Conservation (phyloP, 2,797 vertebrate species). For the Pogonophryne albipinna region DNA sequence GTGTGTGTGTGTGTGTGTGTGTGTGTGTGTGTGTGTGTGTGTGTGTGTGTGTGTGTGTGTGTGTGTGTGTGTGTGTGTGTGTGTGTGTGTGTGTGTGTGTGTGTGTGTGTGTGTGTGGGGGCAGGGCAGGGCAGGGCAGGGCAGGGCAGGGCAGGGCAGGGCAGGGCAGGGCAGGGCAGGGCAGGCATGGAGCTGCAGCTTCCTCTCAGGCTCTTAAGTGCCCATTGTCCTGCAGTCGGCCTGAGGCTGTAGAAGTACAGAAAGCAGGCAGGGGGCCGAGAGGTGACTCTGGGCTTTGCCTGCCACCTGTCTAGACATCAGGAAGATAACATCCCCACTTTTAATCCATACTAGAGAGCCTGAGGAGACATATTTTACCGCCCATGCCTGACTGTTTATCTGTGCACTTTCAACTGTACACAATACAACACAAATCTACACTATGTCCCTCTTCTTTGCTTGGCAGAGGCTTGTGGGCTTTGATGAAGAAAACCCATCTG, state of each 20-base stretch:
- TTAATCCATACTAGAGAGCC: conserved; percentile 65
- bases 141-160: no score
- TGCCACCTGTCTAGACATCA: conserved; percentile 80
- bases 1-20: no score
- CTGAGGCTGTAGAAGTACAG: conserved; percentile 55
- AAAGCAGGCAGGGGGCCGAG: conserved; percentile 44
- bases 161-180: no score
- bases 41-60: no score
- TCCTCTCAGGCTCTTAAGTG: conserved; percentile 67
- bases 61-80: no score
- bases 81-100: no score
- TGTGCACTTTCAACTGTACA: conserved; percentile 45
- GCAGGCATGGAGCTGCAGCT: no score
- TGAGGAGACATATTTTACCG: conserved; percentile 66
- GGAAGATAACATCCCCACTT: conserved; percentile 71
- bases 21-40: no score
- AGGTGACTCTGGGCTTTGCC: conserved; percentile 60
- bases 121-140: no score
- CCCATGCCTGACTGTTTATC: conserved; percentile 56
- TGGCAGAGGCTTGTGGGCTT: conserved; percentile 42
- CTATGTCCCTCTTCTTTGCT: conserved; percentile 35
- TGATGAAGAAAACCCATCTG: conserved; percentile 63
- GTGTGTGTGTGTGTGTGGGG: no score
- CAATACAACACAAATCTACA: conserved; percentile 45
- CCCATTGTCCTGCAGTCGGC: conserved; percentile 69